phyloP scores from a whole-genome alignment of 2,797 vertebrate genomes.

The Calcarius lapponicus region DNA sequence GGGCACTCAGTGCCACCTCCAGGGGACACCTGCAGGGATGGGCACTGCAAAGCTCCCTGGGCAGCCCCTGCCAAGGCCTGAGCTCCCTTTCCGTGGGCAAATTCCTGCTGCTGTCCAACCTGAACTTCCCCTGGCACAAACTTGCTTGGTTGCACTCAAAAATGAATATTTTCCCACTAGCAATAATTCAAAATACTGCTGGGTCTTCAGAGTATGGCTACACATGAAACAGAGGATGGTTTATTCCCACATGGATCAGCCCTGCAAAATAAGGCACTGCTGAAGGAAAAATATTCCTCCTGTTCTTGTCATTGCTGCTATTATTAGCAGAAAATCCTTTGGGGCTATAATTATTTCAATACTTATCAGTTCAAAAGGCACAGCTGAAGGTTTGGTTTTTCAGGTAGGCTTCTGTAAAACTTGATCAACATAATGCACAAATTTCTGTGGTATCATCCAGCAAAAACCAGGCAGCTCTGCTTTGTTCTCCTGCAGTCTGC shows the following conservation, averaged over 20 bases:
- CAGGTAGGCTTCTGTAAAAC: conserved; percentile 23
- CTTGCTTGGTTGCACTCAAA: background rate
- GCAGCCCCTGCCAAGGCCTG: no score
- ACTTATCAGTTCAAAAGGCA: background rate
- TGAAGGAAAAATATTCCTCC: background rate
- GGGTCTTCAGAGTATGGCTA: background rate
- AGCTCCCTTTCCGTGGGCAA: fast-evolving
- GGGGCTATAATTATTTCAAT: background rate
- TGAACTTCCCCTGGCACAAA: background rate
- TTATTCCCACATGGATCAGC: background rate
- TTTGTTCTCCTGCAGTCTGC: conserved; percentile 16
- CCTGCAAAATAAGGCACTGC: background rate
- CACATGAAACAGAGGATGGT: background rate
- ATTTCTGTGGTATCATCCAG: background rate
- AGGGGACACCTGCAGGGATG: no score
- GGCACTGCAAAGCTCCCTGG: no score
- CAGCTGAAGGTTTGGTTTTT: background rate
- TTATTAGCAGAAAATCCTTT: background rate
- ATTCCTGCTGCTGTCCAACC: fast-evolving
- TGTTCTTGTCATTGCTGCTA: background rate
- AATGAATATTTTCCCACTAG: background rate
- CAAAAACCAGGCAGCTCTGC: background rate
- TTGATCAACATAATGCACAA: background rate
- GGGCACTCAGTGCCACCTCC: background rate
- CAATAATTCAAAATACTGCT: background rate